These are phyloP conservation scores for Drosophila parthenogenetica DNA, from an alignment of 2,888 invertebrate species.

Conservation along the genomic window DNA sequence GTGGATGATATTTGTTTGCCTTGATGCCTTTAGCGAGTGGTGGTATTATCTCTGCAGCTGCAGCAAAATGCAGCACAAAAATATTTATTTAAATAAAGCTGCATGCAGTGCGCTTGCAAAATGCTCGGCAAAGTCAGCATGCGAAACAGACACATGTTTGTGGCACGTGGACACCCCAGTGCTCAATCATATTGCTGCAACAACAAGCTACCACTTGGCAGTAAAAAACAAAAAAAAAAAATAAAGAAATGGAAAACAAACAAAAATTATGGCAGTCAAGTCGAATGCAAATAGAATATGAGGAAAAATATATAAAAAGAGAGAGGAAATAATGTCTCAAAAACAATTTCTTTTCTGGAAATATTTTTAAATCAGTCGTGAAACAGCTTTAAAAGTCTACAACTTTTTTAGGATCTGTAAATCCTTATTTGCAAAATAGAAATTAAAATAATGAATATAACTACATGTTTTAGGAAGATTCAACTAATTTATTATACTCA, in stretches of 20 bases:
- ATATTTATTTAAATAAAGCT: slow-evolving; percentile 73
- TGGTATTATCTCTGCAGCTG: slow-evolving; percentile 48
- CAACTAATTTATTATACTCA: too few relatives aligned
- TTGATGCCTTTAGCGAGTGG: slow-evolving; percentile 47
- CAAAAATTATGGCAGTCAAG: slow-evolving; percentile 39
- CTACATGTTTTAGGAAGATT: too few relatives aligned
- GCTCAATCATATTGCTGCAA: slow-evolving; percentile 69
- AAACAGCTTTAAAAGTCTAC: not conserved
- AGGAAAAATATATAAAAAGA: slow-evolving; percentile 12
- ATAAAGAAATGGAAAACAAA: slow-evolving; percentile 9
- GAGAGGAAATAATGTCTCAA: not conserved
- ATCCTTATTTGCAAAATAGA: too few relatives aligned
- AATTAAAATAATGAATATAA: too few relatives aligned
- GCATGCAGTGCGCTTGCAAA: slow-evolving; percentile 47
- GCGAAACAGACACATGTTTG: slow-evolving; percentile 59
- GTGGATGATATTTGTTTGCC: slow-evolving; percentile 59
- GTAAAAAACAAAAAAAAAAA: slow-evolving; percentile 17
- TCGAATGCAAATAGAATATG: slow-evolving; percentile 62
- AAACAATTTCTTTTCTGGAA: not conserved
- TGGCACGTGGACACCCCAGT: slow-evolving; percentile 51
- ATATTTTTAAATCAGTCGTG: not conserved
- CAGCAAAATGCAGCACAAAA: slow-evolving; percentile 24
- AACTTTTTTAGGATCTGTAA: too few relatives aligned
- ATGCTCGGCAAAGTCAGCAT: slow-evolving; percentile 52
- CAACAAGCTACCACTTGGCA: slow-evolving; percentile 34